Percentiles rank a stretch among this genome's conserved stretches.
Evolutionary conservation across 2,888 invertebrate species (phyloP).

Genomic region (Zelleria hepariella): DNA sequence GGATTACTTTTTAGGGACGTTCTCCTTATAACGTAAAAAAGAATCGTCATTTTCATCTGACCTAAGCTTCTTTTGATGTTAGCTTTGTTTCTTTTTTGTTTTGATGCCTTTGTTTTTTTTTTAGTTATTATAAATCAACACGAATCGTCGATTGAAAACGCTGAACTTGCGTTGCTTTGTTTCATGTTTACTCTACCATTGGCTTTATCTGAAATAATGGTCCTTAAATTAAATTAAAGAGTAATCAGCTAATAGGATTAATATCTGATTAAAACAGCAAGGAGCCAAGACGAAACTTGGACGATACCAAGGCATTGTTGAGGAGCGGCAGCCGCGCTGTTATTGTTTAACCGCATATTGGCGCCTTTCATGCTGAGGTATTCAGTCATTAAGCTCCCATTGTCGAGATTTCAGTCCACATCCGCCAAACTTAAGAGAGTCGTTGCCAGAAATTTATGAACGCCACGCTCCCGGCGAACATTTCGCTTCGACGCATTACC

Average conservation of each 20-base stretch:
- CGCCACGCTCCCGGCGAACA: constrained; percentile 15
- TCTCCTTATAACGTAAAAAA: not conserved
- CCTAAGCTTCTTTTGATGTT: not conserved
- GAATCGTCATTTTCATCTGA: not conserved
- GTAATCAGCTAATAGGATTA: not conserved
- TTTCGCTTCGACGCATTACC: not conserved
- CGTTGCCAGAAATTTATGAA: constrained; percentile 38
- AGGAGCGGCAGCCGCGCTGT: not conserved
- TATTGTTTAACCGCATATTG: not conserved
- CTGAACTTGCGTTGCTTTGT: not conserved
- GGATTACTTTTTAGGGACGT: not conserved
- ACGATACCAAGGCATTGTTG: not conserved
- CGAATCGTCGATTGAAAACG: not conserved
- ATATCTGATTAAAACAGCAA: not conserved
- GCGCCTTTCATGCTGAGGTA: constrained; percentile 17
- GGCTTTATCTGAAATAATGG: not conserved
- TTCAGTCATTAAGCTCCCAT: constrained; percentile 29
- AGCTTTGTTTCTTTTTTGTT: not conserved
- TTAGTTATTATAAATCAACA: not conserved
- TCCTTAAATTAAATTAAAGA: not conserved
- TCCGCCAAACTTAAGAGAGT: constrained; percentile 19
- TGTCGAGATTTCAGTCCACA: constrained; percentile 30
- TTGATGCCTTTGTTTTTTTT: not conserved
- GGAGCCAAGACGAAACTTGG: not conserved
- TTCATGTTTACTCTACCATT: not conserved